Base-by-base conservation (phyloP, 1,140 invertebrate genomes). In the Drosophila saltans region DNA sequence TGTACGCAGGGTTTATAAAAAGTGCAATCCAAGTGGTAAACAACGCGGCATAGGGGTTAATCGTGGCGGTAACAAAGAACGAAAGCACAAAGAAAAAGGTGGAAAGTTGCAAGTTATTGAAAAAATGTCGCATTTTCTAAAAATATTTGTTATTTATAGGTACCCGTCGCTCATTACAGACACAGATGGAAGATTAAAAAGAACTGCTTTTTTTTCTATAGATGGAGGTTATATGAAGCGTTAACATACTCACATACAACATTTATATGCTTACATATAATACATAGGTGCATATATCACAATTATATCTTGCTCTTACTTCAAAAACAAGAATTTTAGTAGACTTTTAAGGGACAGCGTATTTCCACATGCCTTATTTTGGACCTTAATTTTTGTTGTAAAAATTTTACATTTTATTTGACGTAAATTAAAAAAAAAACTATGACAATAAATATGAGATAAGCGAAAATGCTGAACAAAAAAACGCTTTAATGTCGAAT, bases 1-100 rank as follows among this genome's bases (percentile, higher is more conserved):
- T 78, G 94, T 94, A 86, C 94, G 95, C 81, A 93, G 60, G 2
- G 59, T 65, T 24, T 69, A 58, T 9, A 91, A 82, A 39, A 95
- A 95, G 81, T 96, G 96, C 93, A 96, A 96, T 69, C 59, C 63
- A 9, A 75, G 65, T 2, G 66, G 48, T 16, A 72, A 74, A 5
- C 63, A 60, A 36, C 62, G 58, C 1, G 78, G 67, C 28, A 66
- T 64, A 4, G 61, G 21, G 24, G 21, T 26, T 1, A 52, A 52
- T 26, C 45, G 40, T 21, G 68, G 78, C 30, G 55, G 61, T 24
- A 59, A 62, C 36, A 90, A 92, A 63, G 85, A 92, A 6, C 91
- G 91, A 2, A 92, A 92, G 72, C 90, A 90, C 45, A 91, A 90
- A 68, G 88, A 92, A 5, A 92, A 91, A 75, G 80, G 91, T 92